Conservation (phyloP, 2,797 vertebrate genomes). For the Pangasius djambal region DNA sequence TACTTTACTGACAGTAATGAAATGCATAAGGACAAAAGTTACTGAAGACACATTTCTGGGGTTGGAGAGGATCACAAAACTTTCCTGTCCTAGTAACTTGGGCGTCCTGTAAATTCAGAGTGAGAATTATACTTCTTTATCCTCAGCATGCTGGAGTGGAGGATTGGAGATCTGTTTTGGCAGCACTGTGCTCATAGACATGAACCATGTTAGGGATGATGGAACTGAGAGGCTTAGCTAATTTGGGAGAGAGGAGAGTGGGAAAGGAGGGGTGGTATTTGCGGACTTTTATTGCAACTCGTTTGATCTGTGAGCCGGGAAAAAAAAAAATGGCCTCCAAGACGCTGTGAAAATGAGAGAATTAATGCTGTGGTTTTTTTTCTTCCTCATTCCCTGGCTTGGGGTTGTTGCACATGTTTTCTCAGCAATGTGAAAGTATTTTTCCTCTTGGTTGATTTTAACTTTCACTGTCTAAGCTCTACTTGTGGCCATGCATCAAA, state of each 20-base stretch:
- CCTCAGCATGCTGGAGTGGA: neutral
- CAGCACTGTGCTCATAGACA: slow-evolving; percentile 70
- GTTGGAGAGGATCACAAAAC: neutral
- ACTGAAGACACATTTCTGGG: slow-evolving; percentile 40
- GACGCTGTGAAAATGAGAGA: slow-evolving; percentile 74
- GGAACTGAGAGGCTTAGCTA: slow-evolving; percentile 82
- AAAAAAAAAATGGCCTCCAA: slow-evolving; percentile 69
- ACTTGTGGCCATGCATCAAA: slow-evolving; percentile 53
- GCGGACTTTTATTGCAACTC: slow-evolving; percentile 74
- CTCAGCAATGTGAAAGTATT: slow-evolving; percentile 52
- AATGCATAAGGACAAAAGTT: slow-evolving; percentile 51
- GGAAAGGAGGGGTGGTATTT: slow-evolving; percentile 69
- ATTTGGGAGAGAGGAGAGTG: slow-evolving; percentile 77
- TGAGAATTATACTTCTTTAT: slow-evolving; percentile 45
- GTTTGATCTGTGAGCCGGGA: slow-evolving; percentile 76
- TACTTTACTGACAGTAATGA: slow-evolving; percentile 53
- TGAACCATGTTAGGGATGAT: slow-evolving; percentile 76
- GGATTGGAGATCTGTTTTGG: slow-evolving; percentile 59
- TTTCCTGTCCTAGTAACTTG: slow-evolving; percentile 60
- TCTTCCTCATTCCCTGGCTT: slow-evolving; percentile 51
- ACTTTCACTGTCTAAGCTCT: slow-evolving; percentile 70
- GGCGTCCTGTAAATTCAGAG: slow-evolving; percentile 70
- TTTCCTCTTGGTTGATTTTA: slow-evolving; percentile 62
- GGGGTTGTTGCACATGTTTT: slow-evolving; percentile 57
- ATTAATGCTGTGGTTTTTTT: slow-evolving; percentile 61